phyloP scores from a whole-genome alignment of 2,888 invertebrate genomes.

The Lasioglossum zephyrum region DNA sequence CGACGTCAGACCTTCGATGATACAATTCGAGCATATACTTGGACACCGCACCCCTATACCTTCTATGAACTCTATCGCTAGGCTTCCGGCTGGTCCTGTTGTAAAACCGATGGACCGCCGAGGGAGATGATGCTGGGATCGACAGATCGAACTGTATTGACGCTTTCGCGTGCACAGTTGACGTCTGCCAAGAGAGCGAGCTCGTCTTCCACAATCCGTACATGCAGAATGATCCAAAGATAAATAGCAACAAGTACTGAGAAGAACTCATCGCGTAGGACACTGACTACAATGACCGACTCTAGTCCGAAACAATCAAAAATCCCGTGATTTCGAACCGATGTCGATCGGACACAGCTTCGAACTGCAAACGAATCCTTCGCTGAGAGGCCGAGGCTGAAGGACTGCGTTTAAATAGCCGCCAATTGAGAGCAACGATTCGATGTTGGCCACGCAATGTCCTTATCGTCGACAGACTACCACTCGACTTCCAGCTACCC shows the following conservation, averaged over 20 bases:
- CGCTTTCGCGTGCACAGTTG: conserved; percentile 76
- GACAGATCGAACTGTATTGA: conserved; percentile 79
- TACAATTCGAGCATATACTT: conserved; percentile 80
- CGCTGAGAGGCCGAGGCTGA: conserved; percentile 41
- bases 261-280: conserved; percentile 37
- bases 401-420: conserved; percentile 75
- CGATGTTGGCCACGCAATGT: conserved; percentile 75
- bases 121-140: conserved; percentile 71
- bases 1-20: conserved; percentile 77
- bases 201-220: conserved; percentile 77
- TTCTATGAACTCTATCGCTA: conserved; percentile 53
- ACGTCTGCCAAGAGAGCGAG: conserved; percentile 65
- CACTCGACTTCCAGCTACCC: conserved; percentile 71
- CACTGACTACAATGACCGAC: too few relatives aligned
- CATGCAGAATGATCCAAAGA: conserved; percentile 65
- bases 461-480: conserved; percentile 73
- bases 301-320: not conserved
- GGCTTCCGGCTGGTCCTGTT: conserved; percentile 52
- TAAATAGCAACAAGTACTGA: conserved; percentile 72
- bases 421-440: conserved; percentile 71
- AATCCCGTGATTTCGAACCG: conserved; percentile 15
- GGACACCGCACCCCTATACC: conserved; percentile 73
- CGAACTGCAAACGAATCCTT: conserved; percentile 54
- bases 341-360: conserved; percentile 35
- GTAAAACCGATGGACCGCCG: conserved; percentile 36